Evolutionary conservation across 2,797 vertebrate species (phyloP), one percentile per base, ranked within the genome.

Genomic region (Coilia nasus): DNA sequence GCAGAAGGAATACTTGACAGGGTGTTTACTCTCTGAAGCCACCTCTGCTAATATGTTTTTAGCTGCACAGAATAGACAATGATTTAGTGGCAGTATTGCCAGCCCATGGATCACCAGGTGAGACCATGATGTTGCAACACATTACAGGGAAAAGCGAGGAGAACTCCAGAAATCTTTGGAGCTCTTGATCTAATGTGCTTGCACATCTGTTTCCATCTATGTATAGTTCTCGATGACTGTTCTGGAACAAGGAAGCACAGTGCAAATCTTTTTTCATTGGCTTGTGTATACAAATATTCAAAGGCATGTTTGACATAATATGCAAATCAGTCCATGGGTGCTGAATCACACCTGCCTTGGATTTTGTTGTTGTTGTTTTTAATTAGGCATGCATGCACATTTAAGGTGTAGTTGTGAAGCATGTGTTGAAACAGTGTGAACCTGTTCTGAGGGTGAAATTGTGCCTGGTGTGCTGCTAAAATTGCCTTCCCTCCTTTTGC

Each of bases 401-500:
- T 31, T 12, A 35, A 71, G 31, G 64, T 71, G 28, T 35, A 71
- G 25, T 25, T 14, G 28, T 31, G 25, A 31, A 14, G 5, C 23
- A 64, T 31, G 28, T 71, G 64, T 71, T 15, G 15, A 28, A 28
- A 28, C 15, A 14, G 31, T 28, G 23, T 67, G 62, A 3, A 67
- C 12, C 2, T 67, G 23, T 67, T 9, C 9, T 67, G 4, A 15
- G 25, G 28, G 35, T 25, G 1, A n/a, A 59, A 59, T 59, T 6
- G 57, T 59, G 57, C 3, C 25, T 1, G 12, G 28, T 31, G 14
- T 19, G 41, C 31, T 78, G 35, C 19, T 21, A 3, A 41, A 41
- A 31, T 44, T 81, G 14, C 64, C 86, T 80, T 83, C 81, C 15
- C 88, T 60, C 81, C 89, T 84, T 89, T 91, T 82, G 87, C 89